These are phyloP conservation scores for Dicranocentrus wangi DNA, from an alignment of 2,888 invertebrate species.

Conservation along the genomic window DNA sequence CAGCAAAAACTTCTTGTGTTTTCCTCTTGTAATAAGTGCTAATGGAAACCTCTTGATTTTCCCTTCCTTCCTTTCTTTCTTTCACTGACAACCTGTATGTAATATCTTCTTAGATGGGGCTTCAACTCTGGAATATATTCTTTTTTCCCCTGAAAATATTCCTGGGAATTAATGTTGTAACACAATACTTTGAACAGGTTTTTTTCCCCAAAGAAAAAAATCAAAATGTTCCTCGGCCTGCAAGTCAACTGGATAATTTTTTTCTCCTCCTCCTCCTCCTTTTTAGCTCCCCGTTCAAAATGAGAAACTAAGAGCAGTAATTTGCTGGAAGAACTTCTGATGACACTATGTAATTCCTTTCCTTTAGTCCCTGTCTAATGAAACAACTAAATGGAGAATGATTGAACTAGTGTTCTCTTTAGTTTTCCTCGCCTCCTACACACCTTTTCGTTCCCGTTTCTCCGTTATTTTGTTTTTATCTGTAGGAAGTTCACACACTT, in stretches of 20 bases:
- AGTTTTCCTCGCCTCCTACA: too few species aligned
- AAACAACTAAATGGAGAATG: background rate
- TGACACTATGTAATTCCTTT: background rate
- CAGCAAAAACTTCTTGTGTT: too few species aligned
- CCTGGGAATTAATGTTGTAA: slow-evolving; percentile 17
- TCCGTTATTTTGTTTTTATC: too few species aligned
- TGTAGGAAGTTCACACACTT: too few species aligned
- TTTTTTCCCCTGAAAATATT: background rate
- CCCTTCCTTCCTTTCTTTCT: background rate
- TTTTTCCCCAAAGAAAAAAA: slow-evolving; percentile 4
- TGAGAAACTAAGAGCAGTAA: too few species aligned
- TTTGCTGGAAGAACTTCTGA: background rate
- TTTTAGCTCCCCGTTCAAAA: background rate
- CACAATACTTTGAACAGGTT: slow-evolving; percentile 23
- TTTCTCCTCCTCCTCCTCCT: background rate
- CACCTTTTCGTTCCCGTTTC: too few species aligned
- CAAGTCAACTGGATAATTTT: background rate
- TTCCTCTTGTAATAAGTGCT: background rate
- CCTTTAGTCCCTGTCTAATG: background rate
- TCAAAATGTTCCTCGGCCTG: background rate
- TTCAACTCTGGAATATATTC: too few species aligned
- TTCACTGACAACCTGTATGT: slow-evolving; percentile 6
- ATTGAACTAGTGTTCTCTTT: too few species aligned
- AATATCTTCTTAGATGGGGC: too few species aligned
- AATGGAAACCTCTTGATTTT: slow-evolving; percentile 26